Evolutionary conservation across 2,113 vertebrate genomes (phyloP).

Genomic region (Bubo scandiacus): DNA sequence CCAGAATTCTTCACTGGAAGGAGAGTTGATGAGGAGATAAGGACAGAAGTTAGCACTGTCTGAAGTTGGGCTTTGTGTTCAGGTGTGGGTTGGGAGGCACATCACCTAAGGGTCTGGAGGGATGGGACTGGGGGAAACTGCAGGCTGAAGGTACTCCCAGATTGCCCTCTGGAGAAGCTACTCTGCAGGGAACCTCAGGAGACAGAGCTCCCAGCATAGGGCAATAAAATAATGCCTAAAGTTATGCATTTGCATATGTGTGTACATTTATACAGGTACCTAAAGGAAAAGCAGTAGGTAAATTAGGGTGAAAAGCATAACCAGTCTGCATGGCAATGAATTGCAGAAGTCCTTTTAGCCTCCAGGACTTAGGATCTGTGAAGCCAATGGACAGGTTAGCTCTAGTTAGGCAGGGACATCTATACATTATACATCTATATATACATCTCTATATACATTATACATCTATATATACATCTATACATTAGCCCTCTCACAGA

Average conservation of each 20-base stretch:
- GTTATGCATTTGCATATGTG: background rate
- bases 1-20: background rate
- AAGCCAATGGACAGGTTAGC: background rate
- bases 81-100: background rate
- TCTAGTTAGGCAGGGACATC: background rate
- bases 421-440: background rate
- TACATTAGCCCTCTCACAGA: background rate
- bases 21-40: background rate
- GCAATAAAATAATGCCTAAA: fast-evolving
- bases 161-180: fast-evolving
- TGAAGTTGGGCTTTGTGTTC: background rate
- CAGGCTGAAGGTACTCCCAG: background rate
- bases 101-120: background rate
- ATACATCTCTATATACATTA: no score
- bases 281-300: background rate
- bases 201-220: background rate
- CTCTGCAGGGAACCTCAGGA: background rate
- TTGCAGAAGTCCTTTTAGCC: background rate
- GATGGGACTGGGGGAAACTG: background rate
- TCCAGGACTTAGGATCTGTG: background rate
- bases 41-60: background rate
- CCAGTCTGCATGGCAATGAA: background rate
- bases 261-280: background rate
- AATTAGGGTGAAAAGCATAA: background rate
- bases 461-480: no score